Conservation (phyloP, 2,888 invertebrate genomes). For the Pollenia angustigena region DNA sequence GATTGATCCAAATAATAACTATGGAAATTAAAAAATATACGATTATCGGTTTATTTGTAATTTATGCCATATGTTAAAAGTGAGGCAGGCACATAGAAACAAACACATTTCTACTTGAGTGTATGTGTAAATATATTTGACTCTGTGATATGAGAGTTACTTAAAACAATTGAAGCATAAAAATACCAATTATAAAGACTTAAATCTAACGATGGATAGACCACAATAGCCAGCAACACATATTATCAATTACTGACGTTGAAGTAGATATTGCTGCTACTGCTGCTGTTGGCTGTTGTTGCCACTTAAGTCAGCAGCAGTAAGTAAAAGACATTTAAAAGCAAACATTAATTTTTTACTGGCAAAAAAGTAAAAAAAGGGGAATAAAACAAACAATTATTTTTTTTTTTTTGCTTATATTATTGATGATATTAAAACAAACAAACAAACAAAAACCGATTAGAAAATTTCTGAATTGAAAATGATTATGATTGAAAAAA, state of each 20-base stretch:
- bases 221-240: conserved; percentile 57
- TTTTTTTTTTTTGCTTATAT: conserved; percentile 32
- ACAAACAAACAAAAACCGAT: conserved; percentile 79
- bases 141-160: conserved; percentile 57
- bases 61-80: conserved; percentile 72
- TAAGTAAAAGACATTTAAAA: conserved; percentile 58
- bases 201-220: conserved; percentile 66
- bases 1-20: conserved; percentile 54
- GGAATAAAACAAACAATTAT: conserved; percentile 59
- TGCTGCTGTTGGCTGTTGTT: conserved; percentile 14
- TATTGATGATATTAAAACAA: conserved; percentile 76
- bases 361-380: conserved; percentile 50
- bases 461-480: conserved; percentile 65
- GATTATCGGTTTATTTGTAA: conserved; percentile 72
- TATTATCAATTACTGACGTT: conserved; percentile 40
- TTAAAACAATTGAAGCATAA: conserved; percentile 74
- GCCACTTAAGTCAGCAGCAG: conserved; percentile 44
- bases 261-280: neutral
- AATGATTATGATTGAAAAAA: conserved; percentile 57
- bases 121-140: conserved; percentile 9
- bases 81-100: neutral
- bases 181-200: conserved; percentile 74
- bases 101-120: neutral
- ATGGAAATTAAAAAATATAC: conserved; percentile 55
- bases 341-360: conserved; percentile 31